These are phyloP conservation scores for Pipa parva DNA, from an alignment of 2,113 vertebrate species.

Conservation along the genomic window DNA sequence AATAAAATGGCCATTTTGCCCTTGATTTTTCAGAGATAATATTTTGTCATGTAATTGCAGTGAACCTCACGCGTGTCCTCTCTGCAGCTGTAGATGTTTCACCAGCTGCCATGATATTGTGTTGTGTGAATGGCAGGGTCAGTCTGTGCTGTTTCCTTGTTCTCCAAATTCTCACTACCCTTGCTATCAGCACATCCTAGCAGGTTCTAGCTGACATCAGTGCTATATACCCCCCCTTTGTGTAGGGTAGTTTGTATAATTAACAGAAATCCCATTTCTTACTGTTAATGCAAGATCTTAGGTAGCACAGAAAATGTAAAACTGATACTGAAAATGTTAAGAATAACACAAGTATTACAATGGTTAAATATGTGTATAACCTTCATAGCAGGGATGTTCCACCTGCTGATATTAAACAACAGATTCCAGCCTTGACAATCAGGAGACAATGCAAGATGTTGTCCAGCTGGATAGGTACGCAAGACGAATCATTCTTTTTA, in stretches of 20 bases:
- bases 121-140: constrained; percentile 20
- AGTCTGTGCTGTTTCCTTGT: constrained; percentile 9
- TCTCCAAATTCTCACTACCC: neutral
- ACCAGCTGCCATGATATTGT: constrained; percentile 39
- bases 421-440: too few species aligned
- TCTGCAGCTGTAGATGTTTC: constrained; percentile 37
- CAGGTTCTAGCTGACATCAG: constrained; percentile 27
- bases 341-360: too few species aligned
- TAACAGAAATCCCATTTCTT: too few species aligned
- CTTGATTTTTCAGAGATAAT: constrained; percentile 7
- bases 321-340: too few species aligned
- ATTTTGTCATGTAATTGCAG: constrained; percentile 38
- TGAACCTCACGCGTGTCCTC: constrained; percentile 24
- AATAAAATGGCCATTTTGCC: constrained; percentile 12
- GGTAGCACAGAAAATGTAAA: too few species aligned
- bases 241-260: neutral
- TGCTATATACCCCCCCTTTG: constrained; percentile 20
- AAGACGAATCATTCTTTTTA: too few species aligned
- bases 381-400: too few species aligned
- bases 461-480: too few species aligned
- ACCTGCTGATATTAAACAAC: too few species aligned
- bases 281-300: too few species aligned
- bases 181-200: constrained; percentile 33
- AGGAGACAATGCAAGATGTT: too few species aligned
- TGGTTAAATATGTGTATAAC: too few species aligned